Base-by-base conservation (phyloP, 2,113 vertebrate genomes). In the Gallinago jamesoni region DNA sequence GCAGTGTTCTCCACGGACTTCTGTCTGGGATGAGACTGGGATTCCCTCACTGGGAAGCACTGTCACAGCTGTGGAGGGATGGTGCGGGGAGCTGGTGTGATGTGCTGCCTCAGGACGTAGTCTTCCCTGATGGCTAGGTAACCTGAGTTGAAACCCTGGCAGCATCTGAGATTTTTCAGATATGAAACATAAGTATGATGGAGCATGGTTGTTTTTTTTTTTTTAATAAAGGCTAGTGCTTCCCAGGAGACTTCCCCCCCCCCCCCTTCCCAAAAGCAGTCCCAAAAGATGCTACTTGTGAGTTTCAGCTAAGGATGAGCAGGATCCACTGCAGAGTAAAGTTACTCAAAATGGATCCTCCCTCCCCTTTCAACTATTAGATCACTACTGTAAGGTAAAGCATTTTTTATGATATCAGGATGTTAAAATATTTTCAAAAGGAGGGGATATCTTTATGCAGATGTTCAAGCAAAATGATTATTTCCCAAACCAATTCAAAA, bases 1-100 rank as follows among this genome's bases (percentile, higher is more conserved):
- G 89, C 47, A 21, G 15, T 3, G 0, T 64, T 78, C 43, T 72
- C 25, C 20, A 3, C 0, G 5, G 35, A 4, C 21, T 67, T 62
- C 16, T 57, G 20, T 7, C 2, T 0, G 0, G 28, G 27, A 7
- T 28, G 23, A 12, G 60, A 11, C 50, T 41, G 31, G 50, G 48
- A 48, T 35, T 41, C 24, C 37, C 27, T 69, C 1, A 1, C 53
- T 45, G 57, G 47, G 45, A 66, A 41, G 41, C 3, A 1, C 1
- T 0, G 17, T 37, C 37, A 39, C 7, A 28, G 67, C 33, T 78
- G 16, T 23, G 63, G 43, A 66, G 31, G 9, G 30, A 4, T 75
- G 68, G 22, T 20, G 31, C n/a, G 33, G n/a, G 59, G 31, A 50
- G 45, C 56, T 50, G 72, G 7, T 21, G 2, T 28, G 17, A 1